phyloP scores from a whole-genome alignment of 2,888 invertebrate genomes.

The Galeruca laticollis region DNA sequence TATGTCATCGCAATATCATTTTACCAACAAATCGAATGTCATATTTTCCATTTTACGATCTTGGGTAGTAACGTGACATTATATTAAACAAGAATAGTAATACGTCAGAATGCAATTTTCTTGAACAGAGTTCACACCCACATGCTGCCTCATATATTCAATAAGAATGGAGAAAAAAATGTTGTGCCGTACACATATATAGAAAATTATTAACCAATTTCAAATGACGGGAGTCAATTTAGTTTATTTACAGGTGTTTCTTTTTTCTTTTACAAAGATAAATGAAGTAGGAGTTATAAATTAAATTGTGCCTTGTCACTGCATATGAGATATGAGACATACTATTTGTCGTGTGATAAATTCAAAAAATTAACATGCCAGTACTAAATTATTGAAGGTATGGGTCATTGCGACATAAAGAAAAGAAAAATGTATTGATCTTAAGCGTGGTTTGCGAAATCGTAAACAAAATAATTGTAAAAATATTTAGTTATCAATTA shows the following conservation, averaged over 20 bases:
- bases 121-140: constrained; percentile 7
- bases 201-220: constrained; percentile 13
- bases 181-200: background rate
- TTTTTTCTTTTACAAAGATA: background rate
- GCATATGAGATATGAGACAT: background rate
- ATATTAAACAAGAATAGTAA: constrained; percentile 12
- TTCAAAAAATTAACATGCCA: background rate
- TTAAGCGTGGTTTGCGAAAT: no score
- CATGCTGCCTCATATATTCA: constrained; percentile 18
- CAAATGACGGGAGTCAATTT: constrained; percentile 19
- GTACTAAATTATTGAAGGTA: background rate
- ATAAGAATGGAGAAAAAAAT: constrained; percentile 1
- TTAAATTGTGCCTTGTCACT: background rate
- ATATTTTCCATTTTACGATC: constrained; percentile 11
- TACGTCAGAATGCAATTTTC: constrained; percentile 14
- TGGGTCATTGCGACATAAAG: no score
- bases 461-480: no score
- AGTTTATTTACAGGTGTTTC: constrained; percentile 14
- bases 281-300: constrained; percentile 1
- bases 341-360: background rate
- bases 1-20: constrained; percentile 9
- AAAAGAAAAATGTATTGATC: no score
- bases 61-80: background rate
- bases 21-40: constrained; percentile 17
- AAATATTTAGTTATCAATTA: no score